A percentile compares a stretch with the other conserved stretches of the same genome.
Evolutionary conservation across 2,797 vertebrate species (phyloP).

Genomic region (Clarias pachynema): DNA sequence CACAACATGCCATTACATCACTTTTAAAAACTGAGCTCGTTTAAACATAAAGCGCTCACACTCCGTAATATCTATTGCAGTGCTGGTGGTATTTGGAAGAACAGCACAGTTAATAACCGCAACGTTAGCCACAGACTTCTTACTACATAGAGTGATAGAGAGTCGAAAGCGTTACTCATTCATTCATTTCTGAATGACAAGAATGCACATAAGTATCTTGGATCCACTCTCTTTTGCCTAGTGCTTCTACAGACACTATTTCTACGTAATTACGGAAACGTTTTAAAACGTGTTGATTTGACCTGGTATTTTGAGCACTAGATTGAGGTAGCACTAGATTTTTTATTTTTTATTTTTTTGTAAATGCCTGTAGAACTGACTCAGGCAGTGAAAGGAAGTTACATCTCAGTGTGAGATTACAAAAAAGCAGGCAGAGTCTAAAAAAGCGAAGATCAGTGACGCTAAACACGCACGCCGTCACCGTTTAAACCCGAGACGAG

Average conservation of each 20-base stretch:
- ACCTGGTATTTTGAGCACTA: not conserved
- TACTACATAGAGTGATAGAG: not conserved
- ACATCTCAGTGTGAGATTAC: slow-evolving; percentile 18
- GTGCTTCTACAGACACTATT: not conserved
- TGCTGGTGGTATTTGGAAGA: not conserved
- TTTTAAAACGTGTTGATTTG: not conserved
- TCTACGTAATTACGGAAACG: not conserved
- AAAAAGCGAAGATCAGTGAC: slow-evolving; percentile 20
- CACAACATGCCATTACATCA: slow-evolving; percentile 22
- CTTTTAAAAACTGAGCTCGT: slow-evolving; percentile 17
- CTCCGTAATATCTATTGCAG: not conserved
- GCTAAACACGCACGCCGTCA: slow-evolving; percentile 19
- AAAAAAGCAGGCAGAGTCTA: slow-evolving; percentile 18
- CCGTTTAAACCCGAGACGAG: slow-evolving; percentile 2
- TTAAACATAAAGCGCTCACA: slow-evolving; percentile 2
- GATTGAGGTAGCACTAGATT: not conserved
- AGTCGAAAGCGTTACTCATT: not conserved
- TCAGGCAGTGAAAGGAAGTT: slow-evolving; percentile 11
- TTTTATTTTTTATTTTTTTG: not conserved
- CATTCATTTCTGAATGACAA: not conserved
- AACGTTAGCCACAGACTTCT: not conserved
- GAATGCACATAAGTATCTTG: not conserved
- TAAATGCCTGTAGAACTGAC: slow-evolving; percentile 5
- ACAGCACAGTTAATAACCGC: not conserved
- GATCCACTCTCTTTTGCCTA: not conserved